Conservation (phyloP, 2,113 vertebrate genomes). For the Bos taurus region ARS-UCD2.0 NC_037343.1:2174501-2175000, state of each 20-base stretch:
- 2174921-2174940: constrained; percentile 89
- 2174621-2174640: too few relatives aligned
- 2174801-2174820: background rate
- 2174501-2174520: background rate
- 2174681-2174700: too few relatives aligned
- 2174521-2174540: background rate
- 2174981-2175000: constrained; percentile 97
- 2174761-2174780: background rate
- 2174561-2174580: background rate
- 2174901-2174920: accelerated
- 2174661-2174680: too few relatives aligned
- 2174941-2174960: constrained; percentile 90
- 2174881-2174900: accelerated
- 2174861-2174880: background rate
- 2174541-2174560: background rate
- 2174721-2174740: background rate
- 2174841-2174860: background rate
- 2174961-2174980: constrained; percentile 94
- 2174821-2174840: background rate
- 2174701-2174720: background rate
- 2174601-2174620: background rate
- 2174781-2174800: background rate
- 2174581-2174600: background rate
- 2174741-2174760: background rate
- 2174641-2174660: too few relatives aligned